Base-by-base conservation (phyloP, 2,113 vertebrate species). In the pig (Sus scrofa) region DNA sequence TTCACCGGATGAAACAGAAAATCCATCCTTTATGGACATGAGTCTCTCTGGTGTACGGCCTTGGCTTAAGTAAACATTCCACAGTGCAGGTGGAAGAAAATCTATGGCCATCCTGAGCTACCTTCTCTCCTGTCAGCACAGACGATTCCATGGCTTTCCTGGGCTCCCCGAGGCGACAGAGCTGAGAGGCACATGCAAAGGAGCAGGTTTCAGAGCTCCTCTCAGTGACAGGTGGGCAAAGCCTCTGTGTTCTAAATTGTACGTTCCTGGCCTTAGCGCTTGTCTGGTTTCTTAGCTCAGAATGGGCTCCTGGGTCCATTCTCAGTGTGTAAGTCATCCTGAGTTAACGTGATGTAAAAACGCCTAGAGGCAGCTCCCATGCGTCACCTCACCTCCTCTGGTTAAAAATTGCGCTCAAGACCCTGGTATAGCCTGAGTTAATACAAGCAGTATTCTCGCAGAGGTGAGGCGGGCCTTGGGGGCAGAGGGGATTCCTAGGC, bases 1-100 rank as follows among this genome's bases (percentile, higher is more conserved):
- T 86, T 95, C 77, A 68, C 81, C 58, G 68, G 63, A 71, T 62
- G 75, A 89, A 87, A 79, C 95, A 93, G 96, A 89, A 97, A 93
- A 94, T 79, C 91, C 89, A 85, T 79, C 87, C 86, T 82, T 94
- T 68, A 70, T 37, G 96, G 82, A 83, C 82, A 75, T 18, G 19
- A 27, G 52, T 71, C 44, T 79, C 94, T 94, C 90, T 74, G 34
- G 73, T 32, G 52, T 44, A 81, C 60, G 68, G 56, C 1, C 7
- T 10, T 44, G 27, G 70, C 68, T 94, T 83, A 82, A 90, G 88
- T 85, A 83, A 96, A 88, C 63, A 54, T 65, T 81, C 39, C 8
- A 26, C 81, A 83, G 63, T 24, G 32, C 92, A 90, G 73, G 81
- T n/a, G 13, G 58, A 68, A 92, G 74, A 15, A 78, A 90, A 96